Evolutionary conservation across 2,888 invertebrate genomes (phyloP).

Genomic region (Scrobipalpa atriplicella): DNA sequence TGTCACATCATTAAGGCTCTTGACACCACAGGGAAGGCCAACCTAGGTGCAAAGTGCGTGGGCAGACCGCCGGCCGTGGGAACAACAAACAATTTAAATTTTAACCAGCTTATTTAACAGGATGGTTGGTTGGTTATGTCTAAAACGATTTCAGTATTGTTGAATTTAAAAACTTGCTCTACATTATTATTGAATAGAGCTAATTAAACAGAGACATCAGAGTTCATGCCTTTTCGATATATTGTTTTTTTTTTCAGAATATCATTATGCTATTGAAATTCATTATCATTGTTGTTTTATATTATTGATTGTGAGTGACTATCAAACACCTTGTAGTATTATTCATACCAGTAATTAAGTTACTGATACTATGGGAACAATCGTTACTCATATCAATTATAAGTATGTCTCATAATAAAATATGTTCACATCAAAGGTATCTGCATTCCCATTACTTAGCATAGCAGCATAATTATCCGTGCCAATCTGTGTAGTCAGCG

Average conservation of each 20-base stretch:
- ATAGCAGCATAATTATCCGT: constrained; percentile 19
- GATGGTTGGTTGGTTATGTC: background rate
- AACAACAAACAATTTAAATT: constrained; percentile 64
- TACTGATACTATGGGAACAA: background rate
- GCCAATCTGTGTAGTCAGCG: constrained; percentile 25
- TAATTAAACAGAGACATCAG: too few species aligned
- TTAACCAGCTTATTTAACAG: too few species aligned
- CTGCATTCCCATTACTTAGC: constrained; percentile 1
- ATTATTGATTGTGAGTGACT: too few species aligned
- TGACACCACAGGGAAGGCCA: background rate
- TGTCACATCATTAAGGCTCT: constrained; percentile 13
- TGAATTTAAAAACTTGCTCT: background rate
- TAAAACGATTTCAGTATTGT: background rate
- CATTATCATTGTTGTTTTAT: too few species aligned
- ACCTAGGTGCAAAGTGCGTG: constrained; percentile 51
- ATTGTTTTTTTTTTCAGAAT: too few species aligned
- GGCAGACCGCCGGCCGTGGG: constrained; percentile 60
- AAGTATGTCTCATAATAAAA: background rate
- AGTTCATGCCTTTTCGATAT: too few species aligned
- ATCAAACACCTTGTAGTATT: background rate
- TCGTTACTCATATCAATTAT: background rate
- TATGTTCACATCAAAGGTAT: background rate
- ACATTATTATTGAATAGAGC: too few species aligned
- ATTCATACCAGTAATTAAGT: background rate
- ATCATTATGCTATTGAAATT: too few species aligned